A percentile compares a stretch with the other conserved stretches of the same genome.
phyloP scores from a whole-genome alignment of 2,113 vertebrate genomes.

The Alaudala cheleensis region DNA sequence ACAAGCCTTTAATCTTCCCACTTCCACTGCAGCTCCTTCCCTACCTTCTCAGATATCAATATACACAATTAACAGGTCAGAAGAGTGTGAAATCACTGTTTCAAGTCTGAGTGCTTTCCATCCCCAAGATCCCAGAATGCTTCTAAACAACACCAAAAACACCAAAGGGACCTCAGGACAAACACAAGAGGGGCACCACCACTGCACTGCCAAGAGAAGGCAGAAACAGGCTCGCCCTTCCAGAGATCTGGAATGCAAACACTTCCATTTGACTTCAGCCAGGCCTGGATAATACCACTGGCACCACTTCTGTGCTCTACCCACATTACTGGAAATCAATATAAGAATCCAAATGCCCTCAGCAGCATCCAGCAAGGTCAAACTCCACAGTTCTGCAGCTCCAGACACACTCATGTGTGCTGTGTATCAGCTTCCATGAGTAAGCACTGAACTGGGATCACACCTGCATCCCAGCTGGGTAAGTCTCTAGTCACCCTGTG shows the following conservation, averaged over 20 bases:
- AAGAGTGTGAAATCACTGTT: background rate
- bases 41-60: background rate
- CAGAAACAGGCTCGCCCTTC: background rate
- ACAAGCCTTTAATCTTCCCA: background rate
- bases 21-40: background rate
- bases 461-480: background rate
- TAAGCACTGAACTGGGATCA: background rate
- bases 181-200: background rate
- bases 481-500: background rate
- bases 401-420: accelerated
- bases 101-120: background rate
- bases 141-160: background rate
- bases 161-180: background rate
- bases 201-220: background rate
- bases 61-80: background rate
- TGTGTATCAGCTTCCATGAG: background rate
- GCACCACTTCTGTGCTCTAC: background rate
- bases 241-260: background rate
- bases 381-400: accelerated
- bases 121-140: background rate
- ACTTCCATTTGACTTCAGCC: background rate
- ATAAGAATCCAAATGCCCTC: background rate
- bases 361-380: background rate
- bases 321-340: background rate
- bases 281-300: background rate